Base-by-base conservation (phyloP, 2,797 vertebrate species). In the Varecia variegata region DNA sequence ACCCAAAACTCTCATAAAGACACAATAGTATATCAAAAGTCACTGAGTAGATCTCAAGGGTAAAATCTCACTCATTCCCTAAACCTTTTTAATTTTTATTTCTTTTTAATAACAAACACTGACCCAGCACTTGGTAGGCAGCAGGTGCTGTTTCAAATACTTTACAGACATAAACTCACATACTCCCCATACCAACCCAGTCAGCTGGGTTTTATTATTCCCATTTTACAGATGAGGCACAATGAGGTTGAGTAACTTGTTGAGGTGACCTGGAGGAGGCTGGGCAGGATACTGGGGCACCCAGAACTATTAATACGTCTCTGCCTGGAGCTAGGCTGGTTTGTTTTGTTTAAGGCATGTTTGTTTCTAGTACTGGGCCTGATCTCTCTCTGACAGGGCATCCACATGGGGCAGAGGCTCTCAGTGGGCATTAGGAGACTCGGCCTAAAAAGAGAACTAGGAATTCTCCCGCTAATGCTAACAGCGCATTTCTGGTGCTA, bases 251-350 rank as follows among this genome's bases (percentile, higher is more conserved):
- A 15, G 20, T 50, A 27, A 58, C 70, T 47, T 23, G 7, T 1
- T 13, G 13, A 71, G 68, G n/a, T n/a, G 13, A 67, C 4, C 17
- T 21, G 47, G 30, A 58, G 14, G n/a, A 11, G 56, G 9, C 56
- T 2, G 45, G 40, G 15, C 18, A 27, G 67, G 71, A 60, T 9
- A 70, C 2, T 7, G 32, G 50, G 5, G 10, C 23, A 40, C 2
- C 52, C 20, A 56, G 40, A 15, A 52, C 71, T 76, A 30, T 17
- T 35, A 35, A 40, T 45, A 15, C 0, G 0, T 1, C 25, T 81
- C 54, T 43, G 17, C 18, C 54, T 40, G 11, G 18, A 40, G 40
- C 1, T 1, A 0, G 3, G 21, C 40, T 6, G n/a, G 32, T 30
- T 30, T 32, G 15, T 56, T 79, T 89, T 80, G 38, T 23, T 71